A percentile compares a stretch with the other conserved stretches of the same genome.
Conservation (phyloP, 2,797 vertebrate genomes). For the Threskiornis aethiopicus region DNA sequence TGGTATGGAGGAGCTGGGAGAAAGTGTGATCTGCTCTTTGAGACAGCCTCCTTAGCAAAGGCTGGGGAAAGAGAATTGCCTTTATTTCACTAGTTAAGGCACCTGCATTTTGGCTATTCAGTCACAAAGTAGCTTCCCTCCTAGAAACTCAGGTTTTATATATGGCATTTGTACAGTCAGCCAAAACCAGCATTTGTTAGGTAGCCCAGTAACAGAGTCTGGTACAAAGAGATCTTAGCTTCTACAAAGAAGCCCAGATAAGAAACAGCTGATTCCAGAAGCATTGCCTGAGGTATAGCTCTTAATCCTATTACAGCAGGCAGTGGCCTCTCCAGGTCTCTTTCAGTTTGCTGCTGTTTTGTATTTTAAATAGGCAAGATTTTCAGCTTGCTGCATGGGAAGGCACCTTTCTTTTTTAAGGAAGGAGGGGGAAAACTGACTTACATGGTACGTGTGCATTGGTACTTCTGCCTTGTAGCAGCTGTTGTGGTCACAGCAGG, state of each 20-base stretch:
- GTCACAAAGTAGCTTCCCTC: background rate
- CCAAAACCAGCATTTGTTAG: conserved; percentile 28
- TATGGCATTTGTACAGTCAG: background rate
- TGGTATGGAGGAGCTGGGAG: background rate
- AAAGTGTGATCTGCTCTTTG: background rate
- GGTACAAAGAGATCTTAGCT: conserved; percentile 15
- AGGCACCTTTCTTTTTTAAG: background rate
- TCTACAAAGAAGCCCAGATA: conserved; percentile 48
- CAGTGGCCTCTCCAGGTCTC: background rate
- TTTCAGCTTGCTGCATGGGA: background rate
- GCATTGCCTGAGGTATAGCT: conserved; percentile 32
- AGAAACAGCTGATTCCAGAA: conserved; percentile 56
- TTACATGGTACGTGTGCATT: rapidly evolving
- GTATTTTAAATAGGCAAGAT: background rate
- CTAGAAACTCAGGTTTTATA: conserved; percentile 14
- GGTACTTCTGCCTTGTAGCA: background rate
- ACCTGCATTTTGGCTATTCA: conserved; percentile 5
- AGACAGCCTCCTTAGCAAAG: background rate
- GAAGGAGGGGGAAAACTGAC: background rate
- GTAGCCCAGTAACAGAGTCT: conserved; percentile 24
- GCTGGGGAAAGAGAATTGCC: background rate
- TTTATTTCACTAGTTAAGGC: background rate
- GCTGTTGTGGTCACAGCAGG: conserved; percentile 6
- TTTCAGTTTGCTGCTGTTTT: background rate
- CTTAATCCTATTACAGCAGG: conserved; percentile 39